Base-by-base conservation (phyloP, 2,113 vertebrate genomes). In the Corydoras sp. region DNA sequence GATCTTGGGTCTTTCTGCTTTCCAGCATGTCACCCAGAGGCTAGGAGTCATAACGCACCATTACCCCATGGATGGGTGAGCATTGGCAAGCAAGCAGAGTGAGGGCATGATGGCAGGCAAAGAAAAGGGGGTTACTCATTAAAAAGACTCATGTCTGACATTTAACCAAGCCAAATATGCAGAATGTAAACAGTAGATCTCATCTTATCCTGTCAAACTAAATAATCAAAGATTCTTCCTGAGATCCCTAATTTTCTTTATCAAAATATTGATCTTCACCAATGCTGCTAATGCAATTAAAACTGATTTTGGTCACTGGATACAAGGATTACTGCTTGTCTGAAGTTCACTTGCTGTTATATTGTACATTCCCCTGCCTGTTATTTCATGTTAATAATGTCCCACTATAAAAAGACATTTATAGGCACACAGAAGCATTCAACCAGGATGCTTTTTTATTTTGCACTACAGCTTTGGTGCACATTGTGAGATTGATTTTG, bases 361-460 rank as follows among this genome's bases (percentile, higher is more conserved):
- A 85, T 81, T 8, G 35, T 43, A 43, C 35, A 43, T 43, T 43
- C 35, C 35, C 1, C 35, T 43, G 35, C 35, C 35, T 43, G 35
- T 43, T 43, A 4, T 43, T 43, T 43, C 35, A 43, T 43, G 35
- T 43, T 43, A 43, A 43, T 43, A 78, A 62, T 13, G 60, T 30
- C 65, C 60, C 9, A 30, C 72, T 65, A 75, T 74, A 89, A 90
- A 89, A 90, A 86, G 82, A 85, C 87, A 89, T 90, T 89, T 88
- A 90, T 88, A 86, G 82, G 83, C 82, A 77, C 83, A 83, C 88
- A 85, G 86, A 86, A 76, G 83, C 83, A 87, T 85, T 85, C 87
- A 84, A 83, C 78, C 84, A 84, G 82, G 81, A 83, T 86, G 84
- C 85, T 85, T 87, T 89, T 85, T 67, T 29, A 86, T 86, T 87